These are phyloP conservation scores for Sakesphorus luctuosus DNA, from an alignment of 2,113 vertebrate species.

Conservation along the genomic window DNA sequence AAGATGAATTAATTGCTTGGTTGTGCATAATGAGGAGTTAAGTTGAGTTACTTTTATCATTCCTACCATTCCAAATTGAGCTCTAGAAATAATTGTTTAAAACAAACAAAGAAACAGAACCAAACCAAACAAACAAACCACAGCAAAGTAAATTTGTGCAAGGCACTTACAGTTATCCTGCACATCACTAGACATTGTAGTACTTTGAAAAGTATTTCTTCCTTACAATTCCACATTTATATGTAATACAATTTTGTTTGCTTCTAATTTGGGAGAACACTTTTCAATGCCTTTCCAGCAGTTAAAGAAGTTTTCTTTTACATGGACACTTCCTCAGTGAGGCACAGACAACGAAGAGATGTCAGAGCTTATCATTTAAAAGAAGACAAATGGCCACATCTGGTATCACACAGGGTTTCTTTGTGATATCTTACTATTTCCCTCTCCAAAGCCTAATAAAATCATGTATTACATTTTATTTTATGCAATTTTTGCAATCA, in stretches of 20 bases:
- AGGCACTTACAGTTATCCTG: not conserved
- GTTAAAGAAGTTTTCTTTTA: slow-evolving; percentile 6
- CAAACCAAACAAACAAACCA: not conserved
- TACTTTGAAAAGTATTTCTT: not conserved
- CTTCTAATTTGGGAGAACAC: not conserved
- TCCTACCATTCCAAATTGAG: not conserved
- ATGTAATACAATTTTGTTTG: not conserved
- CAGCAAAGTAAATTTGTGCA: not conserved
- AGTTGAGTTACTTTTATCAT: not conserved
- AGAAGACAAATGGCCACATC: slow-evolving; percentile 74
- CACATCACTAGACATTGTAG: rapidly evolving
- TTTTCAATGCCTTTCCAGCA: not conserved
- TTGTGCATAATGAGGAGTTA: not conserved
- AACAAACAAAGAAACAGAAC: not conserved
- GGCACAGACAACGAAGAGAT: slow-evolving; percentile 57
- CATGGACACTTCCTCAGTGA: slow-evolving; percentile 24
- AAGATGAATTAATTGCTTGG: not conserved
- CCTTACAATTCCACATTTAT: not conserved
- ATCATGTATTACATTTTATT: slow-evolving; percentile 67
- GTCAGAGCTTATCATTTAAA: slow-evolving; percentile 68
- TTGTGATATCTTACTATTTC: slow-evolving; percentile 64
- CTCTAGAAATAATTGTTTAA: not conserved
- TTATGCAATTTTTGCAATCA: slow-evolving; percentile 67
- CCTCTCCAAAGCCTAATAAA: slow-evolving; percentile 60
- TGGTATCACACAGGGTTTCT: slow-evolving; percentile 73